Base-by-base conservation (phyloP, 1,140 invertebrate species). In the Drosophila santomea region DNA sequence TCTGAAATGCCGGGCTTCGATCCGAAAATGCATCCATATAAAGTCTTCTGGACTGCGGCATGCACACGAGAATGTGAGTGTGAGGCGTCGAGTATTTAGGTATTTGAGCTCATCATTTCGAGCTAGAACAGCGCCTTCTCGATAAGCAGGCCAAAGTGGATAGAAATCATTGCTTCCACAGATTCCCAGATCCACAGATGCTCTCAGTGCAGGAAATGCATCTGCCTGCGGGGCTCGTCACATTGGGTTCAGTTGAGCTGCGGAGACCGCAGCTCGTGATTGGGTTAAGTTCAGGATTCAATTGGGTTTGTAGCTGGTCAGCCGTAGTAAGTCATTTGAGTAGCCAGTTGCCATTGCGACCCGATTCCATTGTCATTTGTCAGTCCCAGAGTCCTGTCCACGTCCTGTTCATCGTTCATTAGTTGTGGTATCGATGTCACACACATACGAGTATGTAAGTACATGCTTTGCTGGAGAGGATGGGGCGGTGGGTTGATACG, bases 371-470 rank as follows among this genome's bases (percentile, higher is more conserved):
- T 56, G 62, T 56, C 78, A 77, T 77, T 77, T 80, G 74, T 82
- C 74, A 68, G 77, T 74, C 58, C 63, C 58, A 56, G 58, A 55
- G 66, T 74, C 20, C 20, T 69, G 61, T 62, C 60, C 39, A 20
- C 35, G 43, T 44, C 23, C 36, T 44, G 48, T 17, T 54, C 55
- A 25, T 64, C 64, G 73, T 85, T 84, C 81, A 84, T 84, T 85
- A 80, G 73, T 80, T 80, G 80, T 80, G 80, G 80, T 84, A 76
- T 84, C 72, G 51, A 47, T 72, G 56, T 60, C 71, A n/a, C 17
- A 43, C 23, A 61, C 23, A 58, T 11, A 1, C 20, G 20, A 20
- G 20, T 20, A n/a, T 48, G 20, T 20, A 28, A 28, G 23, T n/a
- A n/a, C 25, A 28, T 44, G 32, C 17, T 17, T 11, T 35, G 32